Conservation (phyloP, 2,888 invertebrate species). For the Cosmia trapezina region DNA sequence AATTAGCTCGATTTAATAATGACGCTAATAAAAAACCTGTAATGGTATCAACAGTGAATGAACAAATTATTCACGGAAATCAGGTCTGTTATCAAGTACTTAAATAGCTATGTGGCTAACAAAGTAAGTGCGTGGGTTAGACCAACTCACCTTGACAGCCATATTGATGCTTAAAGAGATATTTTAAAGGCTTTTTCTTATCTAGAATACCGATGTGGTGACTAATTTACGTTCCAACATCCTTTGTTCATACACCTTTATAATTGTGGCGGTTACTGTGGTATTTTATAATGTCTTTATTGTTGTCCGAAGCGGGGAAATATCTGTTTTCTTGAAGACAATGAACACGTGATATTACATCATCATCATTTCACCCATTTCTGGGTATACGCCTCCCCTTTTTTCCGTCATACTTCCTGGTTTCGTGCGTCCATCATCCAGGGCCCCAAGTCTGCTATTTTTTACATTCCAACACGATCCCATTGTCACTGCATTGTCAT, state of each 20-base stretch:
- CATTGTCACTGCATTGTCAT: no score
- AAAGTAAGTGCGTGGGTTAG: conserved; percentile 11
- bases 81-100: conserved; percentile 27
- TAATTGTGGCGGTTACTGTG: not conserved
- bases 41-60: conserved; percentile 1
- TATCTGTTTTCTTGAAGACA: not conserved
- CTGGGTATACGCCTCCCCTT: no score
- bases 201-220: conserved; percentile 14
- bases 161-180: not conserved
- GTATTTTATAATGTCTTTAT: conserved; percentile 4
- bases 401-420: no score
- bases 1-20: not conserved
- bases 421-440: no score
- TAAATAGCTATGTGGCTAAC: conserved; percentile 1
- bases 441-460: no score
- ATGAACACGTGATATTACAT: not conserved
- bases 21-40: not conserved
- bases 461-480: no score
- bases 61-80: not conserved
- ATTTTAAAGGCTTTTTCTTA: conserved; percentile 33
- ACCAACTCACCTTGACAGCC: conserved; percentile 48
- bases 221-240: not conserved
- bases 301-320: not conserved
- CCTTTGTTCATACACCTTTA: not conserved
- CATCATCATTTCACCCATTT: no score